Base-by-base conservation (phyloP, 2,113 vertebrate species). In the Eleginops maclovinus region DNA sequence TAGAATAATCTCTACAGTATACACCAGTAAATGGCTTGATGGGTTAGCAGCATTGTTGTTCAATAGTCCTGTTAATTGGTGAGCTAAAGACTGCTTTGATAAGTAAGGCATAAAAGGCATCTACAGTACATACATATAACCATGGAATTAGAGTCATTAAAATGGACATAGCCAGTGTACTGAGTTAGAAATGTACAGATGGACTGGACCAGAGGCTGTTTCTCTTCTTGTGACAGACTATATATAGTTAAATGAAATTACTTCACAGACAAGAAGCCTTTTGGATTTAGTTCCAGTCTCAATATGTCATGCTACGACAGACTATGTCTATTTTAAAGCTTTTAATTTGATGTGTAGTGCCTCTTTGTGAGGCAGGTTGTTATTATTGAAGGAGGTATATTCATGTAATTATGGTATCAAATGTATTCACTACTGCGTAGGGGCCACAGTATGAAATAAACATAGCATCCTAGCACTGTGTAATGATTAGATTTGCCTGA, bases 401-500 rank as follows among this genome's bases (percentile, higher is more conserved):
- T 84, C 81, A 88, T 92, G 90, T 93, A 91, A 93, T 92, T 93
- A 94, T 91, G 90, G 82, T 94, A 93, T 91, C 88, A 85, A 92
- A 90, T 93, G 90, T 93, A 92, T 93, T 91, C 88, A 89, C 91
- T 90, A 91, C 85, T 89, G 89, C 82, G 85, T 94, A 94, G 92
- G 90, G 90, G 91, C 90, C 91, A 90, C 89, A 89, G 87, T 93
- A 90, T 92, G 86, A 90, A 84, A 79, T 92, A 93, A 91, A 83
- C 90, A 88, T 92, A 93, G 89, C 88, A 89, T 89, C 90, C 83
- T 94, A 94, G 93, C 93, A 94, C 93, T 93, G 94, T 94, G 93
- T 93, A 91, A 93, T 90, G 76, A 90, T 91, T 92, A 93, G 93
- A 94, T 88, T 93, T 94, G 92, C 83, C 91, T 91, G 89, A 92